Base-by-base conservation (phyloP, 2,888 invertebrate species). In the Phortica magna region DNA sequence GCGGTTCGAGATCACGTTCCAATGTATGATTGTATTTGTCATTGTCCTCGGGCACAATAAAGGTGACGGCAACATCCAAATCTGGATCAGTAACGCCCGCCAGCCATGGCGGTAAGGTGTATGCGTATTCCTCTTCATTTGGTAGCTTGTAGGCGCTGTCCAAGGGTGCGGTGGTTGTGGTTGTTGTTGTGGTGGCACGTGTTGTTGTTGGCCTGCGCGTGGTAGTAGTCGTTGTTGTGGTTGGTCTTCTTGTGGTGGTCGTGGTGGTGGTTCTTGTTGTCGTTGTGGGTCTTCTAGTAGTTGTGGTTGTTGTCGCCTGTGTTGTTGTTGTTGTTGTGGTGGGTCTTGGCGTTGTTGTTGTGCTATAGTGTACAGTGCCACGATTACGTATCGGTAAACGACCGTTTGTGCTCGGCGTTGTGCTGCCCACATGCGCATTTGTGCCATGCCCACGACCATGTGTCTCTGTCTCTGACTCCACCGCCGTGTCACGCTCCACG, bases 61-160 rank as follows among this genome's bases (percentile, higher is more conserved):
- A 91, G 10, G 90, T 85, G 12, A 91, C 88, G 0, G 91, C 91
- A 22, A 90, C 89, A 78, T 91, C 91, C 31, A 91, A 76, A 39
- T 91, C 91, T 0, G 91, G 90, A 80, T 91, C 91, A 74, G 91
- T 91, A 0, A 89, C 84, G 65, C 87, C 92, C 48, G 87, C 86
- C 53, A 91, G 72, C 91, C 91, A 91, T 1, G 91, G 82, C 5
- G 91, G 91, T 64, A 91, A 71, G 0, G 91, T 89, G 53, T 88
- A 87, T 0, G 91, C 89, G 61, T 91, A 87, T 0, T 82, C 85
- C 59, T 85, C 84, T 73, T 87, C 90, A 14, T 83, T 81, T 0
- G 78, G 78, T n/a, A 91, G 81, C 61, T 80, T 83, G 64, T 83
- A 89, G 74, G 87, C 79, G 0, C 87, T 82, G 76, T 89, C 87